Evolutionary conservation across 1,140 invertebrate genomes (phyloP).

Genomic region (Drosophila lacertosa): DNA sequence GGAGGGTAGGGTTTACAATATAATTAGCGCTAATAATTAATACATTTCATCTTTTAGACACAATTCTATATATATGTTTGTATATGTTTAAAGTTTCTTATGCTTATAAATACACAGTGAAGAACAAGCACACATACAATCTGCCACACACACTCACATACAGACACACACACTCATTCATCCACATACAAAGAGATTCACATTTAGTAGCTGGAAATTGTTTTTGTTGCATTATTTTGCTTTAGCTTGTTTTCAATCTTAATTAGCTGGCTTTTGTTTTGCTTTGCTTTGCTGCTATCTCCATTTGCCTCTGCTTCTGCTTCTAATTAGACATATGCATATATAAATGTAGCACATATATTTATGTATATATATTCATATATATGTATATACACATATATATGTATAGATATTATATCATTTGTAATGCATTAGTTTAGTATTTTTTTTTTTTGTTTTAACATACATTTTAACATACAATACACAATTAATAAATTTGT

Average conservation of each 20-base stretch:
- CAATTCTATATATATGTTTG: slow-evolving; percentile 31
- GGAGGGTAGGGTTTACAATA: slow-evolving; percentile 4
- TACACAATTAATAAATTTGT: slow-evolving; percentile 48
- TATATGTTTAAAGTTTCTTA: slow-evolving; percentile 17
- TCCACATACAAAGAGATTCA: slow-evolving; percentile 55
- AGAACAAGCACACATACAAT: slow-evolving; percentile 26
- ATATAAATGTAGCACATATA: slow-evolving; percentile 11
- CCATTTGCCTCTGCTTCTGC: slow-evolving; percentile 8
- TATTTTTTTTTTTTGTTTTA: slow-evolving; percentile 7
- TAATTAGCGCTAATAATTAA: slow-evolving; percentile 42
- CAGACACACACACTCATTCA: slow-evolving; percentile 15
- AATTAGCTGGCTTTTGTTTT: slow-evolving; percentile 11
- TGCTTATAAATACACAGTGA: slow-evolving; percentile 36
- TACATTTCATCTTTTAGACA: slow-evolving; percentile 51
- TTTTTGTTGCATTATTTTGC: slow-evolving; percentile 20
- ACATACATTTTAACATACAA: slow-evolving; percentile 44
- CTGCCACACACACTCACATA: slow-evolving; percentile 2
- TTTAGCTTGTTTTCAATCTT: background rate
- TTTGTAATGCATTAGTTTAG: slow-evolving; percentile 28
- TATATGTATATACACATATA: slow-evolving; percentile 15
- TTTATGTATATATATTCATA: background rate
- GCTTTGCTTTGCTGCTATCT: slow-evolving; percentile 8
- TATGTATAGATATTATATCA: slow-evolving; percentile 7
- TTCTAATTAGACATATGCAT: slow-evolving; percentile 47
- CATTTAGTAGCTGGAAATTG: slow-evolving; percentile 65